Conservation (phyloP, 2,888 invertebrate genomes). For the Drosophila recens region DNA sequence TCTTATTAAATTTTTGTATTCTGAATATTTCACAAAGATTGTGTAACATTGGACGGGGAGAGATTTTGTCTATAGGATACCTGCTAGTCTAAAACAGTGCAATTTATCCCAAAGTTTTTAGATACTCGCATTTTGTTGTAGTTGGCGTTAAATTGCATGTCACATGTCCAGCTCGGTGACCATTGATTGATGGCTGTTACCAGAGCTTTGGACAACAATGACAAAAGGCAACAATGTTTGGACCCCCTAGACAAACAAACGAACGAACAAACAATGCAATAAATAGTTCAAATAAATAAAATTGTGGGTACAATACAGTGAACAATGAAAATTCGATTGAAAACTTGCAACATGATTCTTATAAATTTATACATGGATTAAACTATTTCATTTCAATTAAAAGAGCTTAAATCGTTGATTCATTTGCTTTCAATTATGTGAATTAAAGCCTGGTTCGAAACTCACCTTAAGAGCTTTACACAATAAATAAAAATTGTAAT, state of each 20-base stretch:
- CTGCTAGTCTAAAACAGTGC: background rate
- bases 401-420: slow-evolving; percentile 5
- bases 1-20: background rate
- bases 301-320: slow-evolving; percentile 13
- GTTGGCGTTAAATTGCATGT: slow-evolving; percentile 73
- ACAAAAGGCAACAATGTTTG: slow-evolving; percentile 50
- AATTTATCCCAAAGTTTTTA: slow-evolving; percentile 4
- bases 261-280: slow-evolving; percentile 29
- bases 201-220: slow-evolving; percentile 33
- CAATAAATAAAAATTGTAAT: slow-evolving; percentile 4
- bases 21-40: background rate
- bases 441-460: slow-evolving; percentile 4
- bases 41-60: too few species aligned
- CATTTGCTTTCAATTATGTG: background rate
- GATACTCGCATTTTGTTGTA: slow-evolving; percentile 17
- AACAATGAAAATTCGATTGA: slow-evolving; percentile 23
- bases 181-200: slow-evolving; percentile 74
- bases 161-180: slow-evolving; percentile 56
- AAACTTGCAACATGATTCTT: slow-evolving; percentile 1
- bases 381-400: background rate
- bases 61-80: slow-evolving; percentile 5
- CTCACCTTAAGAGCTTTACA: slow-evolving; percentile 9
- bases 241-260: slow-evolving; percentile 6
- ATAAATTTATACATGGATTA: slow-evolving; percentile 2
- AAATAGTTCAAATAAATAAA: slow-evolving; percentile 49